A percentile compares a stretch with the other conserved stretches of the same genome.
Conservation (phyloP, 2,113 vertebrate species). For the Australoheros scitulus region DNA sequence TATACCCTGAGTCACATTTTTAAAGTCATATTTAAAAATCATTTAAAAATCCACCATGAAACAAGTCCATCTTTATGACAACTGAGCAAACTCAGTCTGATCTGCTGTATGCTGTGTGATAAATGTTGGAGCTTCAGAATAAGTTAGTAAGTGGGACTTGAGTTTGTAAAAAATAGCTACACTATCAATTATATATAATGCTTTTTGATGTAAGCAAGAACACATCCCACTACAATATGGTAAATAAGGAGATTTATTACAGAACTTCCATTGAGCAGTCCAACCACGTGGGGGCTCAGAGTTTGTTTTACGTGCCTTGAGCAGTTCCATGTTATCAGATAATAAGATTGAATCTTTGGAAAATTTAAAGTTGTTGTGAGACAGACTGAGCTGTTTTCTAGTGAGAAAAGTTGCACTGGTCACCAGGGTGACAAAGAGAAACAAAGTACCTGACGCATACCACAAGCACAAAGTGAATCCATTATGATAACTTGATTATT, state of each 20-base stretch:
- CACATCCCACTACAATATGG: not conserved
- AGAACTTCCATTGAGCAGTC: not conserved
- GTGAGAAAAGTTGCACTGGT: not conserved
- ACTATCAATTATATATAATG: not conserved
- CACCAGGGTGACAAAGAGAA: constrained; percentile 5
- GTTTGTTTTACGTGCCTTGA: not conserved
- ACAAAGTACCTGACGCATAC: not conserved
- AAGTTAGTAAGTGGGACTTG: not conserved
- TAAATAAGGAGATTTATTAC: not conserved
- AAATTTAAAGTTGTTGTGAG: not conserved
- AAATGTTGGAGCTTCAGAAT: not conserved
- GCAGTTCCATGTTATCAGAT: not conserved
- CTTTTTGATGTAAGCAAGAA: not conserved
- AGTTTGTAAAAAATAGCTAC: not conserved
- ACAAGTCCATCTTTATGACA: not conserved
- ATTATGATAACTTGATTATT: constrained; percentile 40
- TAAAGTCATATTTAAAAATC: not conserved
- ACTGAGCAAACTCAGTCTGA: not conserved
- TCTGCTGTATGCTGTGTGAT: not conserved
- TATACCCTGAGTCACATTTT: not conserved
- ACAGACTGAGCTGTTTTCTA: not conserved
- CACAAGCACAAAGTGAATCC: constrained; percentile 4
- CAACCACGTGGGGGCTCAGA: not conserved
- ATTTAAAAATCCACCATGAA: not conserved
- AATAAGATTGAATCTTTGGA: not conserved